phyloP scores from a whole-genome alignment of 1,140 invertebrate genomes.

The Radopholus similis region DNA sequence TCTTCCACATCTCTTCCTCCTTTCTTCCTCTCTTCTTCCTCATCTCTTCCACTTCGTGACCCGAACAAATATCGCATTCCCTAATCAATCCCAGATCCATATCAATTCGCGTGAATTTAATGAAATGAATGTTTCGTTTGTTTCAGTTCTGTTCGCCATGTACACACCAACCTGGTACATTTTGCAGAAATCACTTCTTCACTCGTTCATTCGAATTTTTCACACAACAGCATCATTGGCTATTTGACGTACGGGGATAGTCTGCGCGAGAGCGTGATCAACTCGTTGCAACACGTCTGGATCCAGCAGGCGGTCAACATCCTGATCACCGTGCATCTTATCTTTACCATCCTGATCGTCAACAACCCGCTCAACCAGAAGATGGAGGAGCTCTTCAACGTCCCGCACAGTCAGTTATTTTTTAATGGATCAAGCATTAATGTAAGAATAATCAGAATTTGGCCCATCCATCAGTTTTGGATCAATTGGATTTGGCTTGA shows the following conservation, averaged over 20 bases:
- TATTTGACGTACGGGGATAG: conserved; percentile 56
- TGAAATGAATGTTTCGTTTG: too few relatives aligned
- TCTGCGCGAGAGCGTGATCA: conserved; percentile 55
- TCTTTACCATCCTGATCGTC: conserved; percentile 55
- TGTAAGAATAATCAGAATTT: too few relatives aligned
- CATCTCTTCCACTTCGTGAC: too few relatives aligned
- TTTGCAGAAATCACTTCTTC: too few relatives aligned
- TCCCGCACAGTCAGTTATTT: conserved; percentile 52
- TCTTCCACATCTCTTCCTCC: too few relatives aligned
- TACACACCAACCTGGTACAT: conserved; percentile 55
- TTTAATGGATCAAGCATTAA: background rate
- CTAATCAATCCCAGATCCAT: too few relatives aligned
- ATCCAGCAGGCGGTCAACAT: conserved; percentile 57
- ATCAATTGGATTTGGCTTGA: too few relatives aligned
- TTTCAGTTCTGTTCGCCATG: conserved; percentile 54
- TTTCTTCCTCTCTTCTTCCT: too few relatives aligned
- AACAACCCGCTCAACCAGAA: conserved; percentile 58
- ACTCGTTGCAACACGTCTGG: conserved; percentile 47
- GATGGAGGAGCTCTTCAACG: conserved; percentile 52
- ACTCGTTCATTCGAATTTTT: too few relatives aligned
- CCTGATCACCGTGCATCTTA: conserved; percentile 55
- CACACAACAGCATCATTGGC: conserved; percentile 48
- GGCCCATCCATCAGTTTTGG: too few relatives aligned
- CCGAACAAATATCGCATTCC: too few relatives aligned
- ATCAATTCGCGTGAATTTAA: too few relatives aligned